Evolutionary conservation across 2,888 invertebrate genomes (phyloP), one percentile per base, ranked within the genome.

Genomic region (Mythimna pallens): DNA sequence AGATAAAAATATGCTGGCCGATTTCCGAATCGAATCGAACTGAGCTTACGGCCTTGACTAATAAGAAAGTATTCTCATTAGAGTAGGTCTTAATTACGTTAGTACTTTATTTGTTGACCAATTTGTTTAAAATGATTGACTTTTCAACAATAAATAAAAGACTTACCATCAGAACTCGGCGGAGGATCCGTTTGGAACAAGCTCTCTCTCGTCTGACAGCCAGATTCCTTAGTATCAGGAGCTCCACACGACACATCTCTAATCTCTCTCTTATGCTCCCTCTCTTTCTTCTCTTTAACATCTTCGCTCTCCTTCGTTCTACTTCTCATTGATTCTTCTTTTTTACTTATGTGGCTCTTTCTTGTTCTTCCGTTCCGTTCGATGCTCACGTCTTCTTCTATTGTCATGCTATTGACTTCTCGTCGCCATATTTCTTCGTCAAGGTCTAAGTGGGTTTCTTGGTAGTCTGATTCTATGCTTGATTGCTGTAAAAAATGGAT

Each of bases 141-240:
- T 43, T 36, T 43, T 43, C 43, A 14, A 43, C 43, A 43, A 43
- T 43, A 47, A 47, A 20, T 17, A 0, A 9, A 52, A 9, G 5
- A 83, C 92, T 92, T 87, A 93, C 96, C 95, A 84, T 95, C 94
- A 69, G 96, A 95, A 86, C 96, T 95, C 0, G 92, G 91, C 0
- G 95, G 92, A 3, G 94, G 90, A 63, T 94, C 96, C 0, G 92
- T 87, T 68, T 96, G 95, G 89, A 98, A 98, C 50, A 98, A 93
- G 88, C 98, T 98, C 91, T 98, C 98, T 84, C 98, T 97, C 0
- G 98, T 98, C 91, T 98, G 98, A 90, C 98, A 98, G 0, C 94
- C 92, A 1, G 95, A 95, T 75, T 96, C 96, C 78, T 95, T 96
- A 0, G 95, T 96, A 81, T 96, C 96, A 9, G 96, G 96, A 0